Evolutionary conservation across 1,140 invertebrate species (phyloP), one percentile per base, ranked within the genome.

Genomic region (Drosophila yakuba): DNA sequence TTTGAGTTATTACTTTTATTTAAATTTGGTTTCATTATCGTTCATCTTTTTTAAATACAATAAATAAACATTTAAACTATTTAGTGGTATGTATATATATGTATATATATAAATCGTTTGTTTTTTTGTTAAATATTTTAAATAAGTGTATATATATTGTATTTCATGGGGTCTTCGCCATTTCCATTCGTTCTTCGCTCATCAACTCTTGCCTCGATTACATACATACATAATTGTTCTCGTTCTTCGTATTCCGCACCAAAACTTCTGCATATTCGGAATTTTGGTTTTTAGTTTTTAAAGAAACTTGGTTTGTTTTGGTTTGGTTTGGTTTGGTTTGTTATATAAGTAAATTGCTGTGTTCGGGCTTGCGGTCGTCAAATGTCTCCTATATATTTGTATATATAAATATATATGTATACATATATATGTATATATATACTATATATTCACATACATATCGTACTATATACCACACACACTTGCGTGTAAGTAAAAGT

Each of bases 31-130:
- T 84, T 84, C 57, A 80, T 80, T 74, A 62, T 78, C 72, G 61
- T 80, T 67, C 56, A 69, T 64, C 57, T 78, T 71, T 59, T 78
- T 88, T 48, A 88, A 86, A 88, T 86, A 86, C 82, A 86, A 86
- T 86, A 88, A 86, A 86, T 88, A 86, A 86, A 86, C 82, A 88
- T 86, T 86, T 86, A 88, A 86, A 82, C 83, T 86, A 86, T 86
- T 68, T 86, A 82, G 78, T 86, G 75, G 74, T 85, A 86, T 85
- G 77, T 85, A 84, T 84, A 80, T 84, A 80, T 82, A 84, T 80
- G 51, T 71, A 77, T 84, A 75, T 83, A 78, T 79, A 66, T 79
- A 79, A 78, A 79, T 79, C 75, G 68, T 79, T 68, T 39, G 4
- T 45, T 64, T 54, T 74, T 55, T 66, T 69, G 60, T 85, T 80